Conservation (phyloP, 2,888 invertebrate species). For the Lasioglossum leucozonium region DNA sequence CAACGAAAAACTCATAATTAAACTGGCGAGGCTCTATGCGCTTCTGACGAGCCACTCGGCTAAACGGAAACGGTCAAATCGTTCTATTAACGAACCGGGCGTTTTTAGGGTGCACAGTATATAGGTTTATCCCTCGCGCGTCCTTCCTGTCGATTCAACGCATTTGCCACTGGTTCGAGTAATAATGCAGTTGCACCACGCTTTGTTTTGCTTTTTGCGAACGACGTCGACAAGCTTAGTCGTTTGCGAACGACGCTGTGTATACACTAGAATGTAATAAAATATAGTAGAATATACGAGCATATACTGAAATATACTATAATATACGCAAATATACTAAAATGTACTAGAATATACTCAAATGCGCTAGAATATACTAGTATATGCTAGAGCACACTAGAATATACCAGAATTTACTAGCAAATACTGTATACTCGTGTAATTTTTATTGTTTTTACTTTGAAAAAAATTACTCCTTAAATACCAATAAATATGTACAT, state of each 20-base stretch:
- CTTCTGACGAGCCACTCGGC: neutral
- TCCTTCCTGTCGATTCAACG: neutral
- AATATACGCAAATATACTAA: neutral
- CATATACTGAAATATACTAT: too few species aligned
- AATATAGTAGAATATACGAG: neutral
- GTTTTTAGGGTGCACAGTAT: neutral
- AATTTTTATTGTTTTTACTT: too few species aligned
- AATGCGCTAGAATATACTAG: too few species aligned
- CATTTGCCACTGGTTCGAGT: neutral
- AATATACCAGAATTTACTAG: too few species aligned
- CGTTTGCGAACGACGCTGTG: neutral
- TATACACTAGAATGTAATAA: neutral
- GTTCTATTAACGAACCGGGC: neutral
- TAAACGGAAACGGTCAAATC: neutral
- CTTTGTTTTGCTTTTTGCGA: neutral
- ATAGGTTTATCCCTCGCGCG: neutral
- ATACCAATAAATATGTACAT: too few species aligned
- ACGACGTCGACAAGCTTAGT: neutral
- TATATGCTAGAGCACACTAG: too few species aligned
- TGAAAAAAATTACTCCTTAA: too few species aligned
- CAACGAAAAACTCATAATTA: slow-evolving; percentile 4
- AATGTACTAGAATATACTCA: too few species aligned
- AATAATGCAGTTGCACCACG: neutral
- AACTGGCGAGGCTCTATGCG: neutral
- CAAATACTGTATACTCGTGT: too few species aligned